These are phyloP conservation scores for Chloroceryle amazona DNA, from an alignment of 2,797 vertebrate species.

Conservation along the genomic window DNA sequence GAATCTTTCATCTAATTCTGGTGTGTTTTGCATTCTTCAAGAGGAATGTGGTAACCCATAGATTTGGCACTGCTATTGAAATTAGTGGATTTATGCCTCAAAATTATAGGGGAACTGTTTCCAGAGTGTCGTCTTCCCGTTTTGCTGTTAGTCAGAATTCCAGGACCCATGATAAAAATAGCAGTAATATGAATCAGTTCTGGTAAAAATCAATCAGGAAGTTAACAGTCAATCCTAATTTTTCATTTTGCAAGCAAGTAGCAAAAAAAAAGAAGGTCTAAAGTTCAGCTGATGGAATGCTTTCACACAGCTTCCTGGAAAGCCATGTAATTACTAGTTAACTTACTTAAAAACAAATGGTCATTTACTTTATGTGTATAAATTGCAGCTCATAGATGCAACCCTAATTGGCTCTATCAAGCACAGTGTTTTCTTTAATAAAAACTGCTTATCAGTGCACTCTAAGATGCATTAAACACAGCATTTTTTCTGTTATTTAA, in stretches of 20 bases:
- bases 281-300: constrained; percentile 54
- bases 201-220: constrained; percentile 47
- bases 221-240: background rate
- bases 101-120: background rate
- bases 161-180: background rate
- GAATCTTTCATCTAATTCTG: background rate
- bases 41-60: background rate
- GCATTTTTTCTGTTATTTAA: constrained; percentile 52
- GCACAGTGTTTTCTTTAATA: constrained; percentile 23
- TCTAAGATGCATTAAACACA: constrained; percentile 49
- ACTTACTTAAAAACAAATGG: constrained; percentile 56
- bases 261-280: constrained; percentile 48
- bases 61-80: background rate
- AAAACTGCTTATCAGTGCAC: constrained; percentile 41
- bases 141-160: constrained; percentile 39
- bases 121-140: constrained; percentile 30
- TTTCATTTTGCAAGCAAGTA: constrained; percentile 43
- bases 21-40: background rate
- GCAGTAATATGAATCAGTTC: constrained; percentile 15
- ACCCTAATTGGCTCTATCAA: constrained; percentile 30
- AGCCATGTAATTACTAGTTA: constrained; percentile 49
- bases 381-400: constrained; percentile 22
- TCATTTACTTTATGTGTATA: constrained; percentile 50
- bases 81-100: background rate
- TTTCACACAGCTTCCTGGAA: constrained; percentile 63